phyloP scores from a whole-genome alignment of 2,797 vertebrate genomes.

The Pipistrellus pygmaeus region DNA sequence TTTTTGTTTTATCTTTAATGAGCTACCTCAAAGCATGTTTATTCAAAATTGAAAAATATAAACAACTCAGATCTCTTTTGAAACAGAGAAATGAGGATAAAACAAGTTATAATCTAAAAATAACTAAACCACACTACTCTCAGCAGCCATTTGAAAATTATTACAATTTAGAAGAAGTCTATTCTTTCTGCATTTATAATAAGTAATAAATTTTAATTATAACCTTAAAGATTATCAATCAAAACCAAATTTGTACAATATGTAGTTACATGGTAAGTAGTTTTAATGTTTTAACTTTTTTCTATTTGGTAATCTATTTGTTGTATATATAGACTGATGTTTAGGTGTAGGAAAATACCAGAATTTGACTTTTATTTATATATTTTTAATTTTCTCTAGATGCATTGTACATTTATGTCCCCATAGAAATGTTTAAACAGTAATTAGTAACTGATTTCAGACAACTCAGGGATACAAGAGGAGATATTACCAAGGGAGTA shows the following conservation, averaged over 20 bases:
- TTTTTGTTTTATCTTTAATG: slow-evolving; percentile 33
- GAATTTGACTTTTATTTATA: background rate
- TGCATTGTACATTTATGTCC: background rate
- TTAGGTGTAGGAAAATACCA: background rate
- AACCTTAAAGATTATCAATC: background rate
- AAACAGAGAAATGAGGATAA: background rate
- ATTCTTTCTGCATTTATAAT: background rate
- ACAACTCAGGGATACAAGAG: background rate
- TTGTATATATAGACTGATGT: background rate
- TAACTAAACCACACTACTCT: slow-evolving; percentile 17
- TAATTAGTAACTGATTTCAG: background rate
- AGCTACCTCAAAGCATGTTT: slow-evolving; percentile 15
- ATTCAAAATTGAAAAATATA: background rate
- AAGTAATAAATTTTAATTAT: slow-evolving; percentile 21
- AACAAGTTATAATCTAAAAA: slow-evolving; percentile 10
- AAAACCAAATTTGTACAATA: background rate
- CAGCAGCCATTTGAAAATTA: background rate
- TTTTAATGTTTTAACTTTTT: slow-evolving; percentile 12
- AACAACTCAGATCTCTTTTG: background rate
- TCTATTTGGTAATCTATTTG: background rate
- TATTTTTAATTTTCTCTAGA: background rate
- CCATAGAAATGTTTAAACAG: background rate
- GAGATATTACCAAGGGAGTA: background rate
- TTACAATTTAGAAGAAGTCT: slow-evolving; percentile 11
- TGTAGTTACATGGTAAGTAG: background rate